Conservation (phyloP, 2,888 invertebrate genomes). For the Keiferia lycopersicella region DNA sequence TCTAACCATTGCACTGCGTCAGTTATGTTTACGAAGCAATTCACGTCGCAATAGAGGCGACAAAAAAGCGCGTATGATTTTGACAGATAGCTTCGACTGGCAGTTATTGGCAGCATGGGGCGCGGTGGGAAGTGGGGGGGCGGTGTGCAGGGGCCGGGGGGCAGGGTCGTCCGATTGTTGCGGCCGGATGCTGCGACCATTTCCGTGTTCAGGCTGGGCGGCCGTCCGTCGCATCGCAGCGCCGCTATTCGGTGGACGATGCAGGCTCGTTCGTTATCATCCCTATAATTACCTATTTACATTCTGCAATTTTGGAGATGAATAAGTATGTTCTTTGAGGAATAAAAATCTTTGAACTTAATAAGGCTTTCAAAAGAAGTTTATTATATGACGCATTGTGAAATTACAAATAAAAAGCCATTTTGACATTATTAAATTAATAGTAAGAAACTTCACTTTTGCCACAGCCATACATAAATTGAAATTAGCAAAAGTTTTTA, state of each 20-base stretch:
- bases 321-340: too few relatives aligned
- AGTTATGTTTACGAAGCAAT: slow-evolving; percentile 6
- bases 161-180: slow-evolving; percentile 57
- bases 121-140: slow-evolving; percentile 31
- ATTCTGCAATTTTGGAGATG: too few relatives aligned
- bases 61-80: slow-evolving; percentile 16
- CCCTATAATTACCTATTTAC: slow-evolving; percentile 35
- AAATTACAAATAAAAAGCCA: too few relatives aligned
- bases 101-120: slow-evolving; percentile 22
- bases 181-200: slow-evolving; percentile 69
- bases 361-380: too few relatives aligned
- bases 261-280: slow-evolving; percentile 52
- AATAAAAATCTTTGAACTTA: too few relatives aligned
- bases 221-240: not conserved
- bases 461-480: too few relatives aligned
- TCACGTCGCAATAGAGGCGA: slow-evolving; percentile 7
- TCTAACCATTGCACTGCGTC: not conserved
- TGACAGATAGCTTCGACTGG: slow-evolving; percentile 20
- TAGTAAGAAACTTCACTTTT: too few relatives aligned
- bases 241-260: slow-evolving; percentile 31
- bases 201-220: slow-evolving; percentile 49
- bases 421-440: too few relatives aligned
- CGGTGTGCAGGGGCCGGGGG: slow-evolving; percentile 30
- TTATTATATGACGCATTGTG: too few relatives aligned
- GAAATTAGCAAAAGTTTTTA: too few relatives aligned